Conservation (phyloP, 2,888 invertebrate genomes). For the Euplagia quadripunctaria region DNA sequence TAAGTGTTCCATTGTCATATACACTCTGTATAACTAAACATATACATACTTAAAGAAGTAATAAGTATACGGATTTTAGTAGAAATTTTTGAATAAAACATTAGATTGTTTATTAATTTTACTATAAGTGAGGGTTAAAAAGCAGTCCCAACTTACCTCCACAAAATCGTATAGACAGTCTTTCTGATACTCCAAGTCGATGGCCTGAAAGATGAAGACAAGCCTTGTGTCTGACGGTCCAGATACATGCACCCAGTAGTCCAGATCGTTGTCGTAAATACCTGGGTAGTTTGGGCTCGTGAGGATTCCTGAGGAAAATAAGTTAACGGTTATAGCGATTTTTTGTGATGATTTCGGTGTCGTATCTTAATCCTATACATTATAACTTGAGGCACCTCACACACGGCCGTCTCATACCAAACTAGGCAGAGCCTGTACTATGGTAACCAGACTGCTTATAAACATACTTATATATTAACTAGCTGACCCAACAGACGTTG, state of each 20-base stretch:
- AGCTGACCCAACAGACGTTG: no score
- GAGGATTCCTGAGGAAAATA: constrained; percentile 83
- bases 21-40: neutral
- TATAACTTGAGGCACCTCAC: no score
- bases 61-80: no score
- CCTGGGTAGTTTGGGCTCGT: constrained; percentile 91
- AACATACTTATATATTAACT: no score
- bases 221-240: constrained; percentile 90
- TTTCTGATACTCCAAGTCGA: constrained; percentile 92
- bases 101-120: no score
- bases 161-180: constrained; percentile 94
- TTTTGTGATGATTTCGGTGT: neutral
- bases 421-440: no score
- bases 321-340: neutral
- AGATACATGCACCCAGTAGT: constrained; percentile 90
- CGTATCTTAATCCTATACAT: no score
- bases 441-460: no score
- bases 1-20: no score
- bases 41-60: neutral
- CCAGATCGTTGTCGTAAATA: constrained; percentile 91
- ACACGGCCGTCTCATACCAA: no score
- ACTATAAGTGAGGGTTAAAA: neutral
- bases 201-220: constrained; percentile 89
- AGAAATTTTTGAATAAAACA: no score
- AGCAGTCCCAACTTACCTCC: constrained; percentile 81